Evolutionary conservation across 1,140 invertebrate genomes (phyloP), one percentile per base, ranked within the genome.

Genomic region (Eciton burchellii): DNA sequence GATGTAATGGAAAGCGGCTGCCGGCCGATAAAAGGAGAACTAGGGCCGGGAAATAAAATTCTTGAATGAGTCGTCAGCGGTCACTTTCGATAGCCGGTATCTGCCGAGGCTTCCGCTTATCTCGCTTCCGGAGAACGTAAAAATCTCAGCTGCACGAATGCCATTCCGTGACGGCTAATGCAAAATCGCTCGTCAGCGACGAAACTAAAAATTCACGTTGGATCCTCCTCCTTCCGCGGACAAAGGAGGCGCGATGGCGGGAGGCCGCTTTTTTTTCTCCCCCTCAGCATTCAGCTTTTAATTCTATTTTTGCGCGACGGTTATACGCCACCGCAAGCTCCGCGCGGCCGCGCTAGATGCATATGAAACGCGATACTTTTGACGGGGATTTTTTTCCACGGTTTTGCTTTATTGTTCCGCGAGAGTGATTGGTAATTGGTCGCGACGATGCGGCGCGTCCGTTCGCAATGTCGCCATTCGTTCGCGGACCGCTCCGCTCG

Each of bases 361-460:
- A 83, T 89, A 90, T 89, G 88, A 91, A 90, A 90, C 89, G 84
- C 76, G 88, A 90, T 88, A 91, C 89, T 90, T 91, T 88, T 83
- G 84, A 90, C 85, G 79, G 77, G 81, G 85, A 88, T 90, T 90
- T 89, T 86, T 88, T 85, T 88, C 83, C 79, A 85, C 84, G 82
- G 74, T 87, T 87, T 83, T 82, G 88, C 82, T 91, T 91, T 91
- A 91, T 90, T 90, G 89, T 90, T 86, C 82, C 82, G 76, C 82
- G 85, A 85, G 84, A 87, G 83, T 83, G 89, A 90, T 90, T 87
- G 89, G 84, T 89, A 90, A 90, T 90, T 90, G 90, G 90, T 84
- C 68, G 83, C 79, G 73, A 52, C 81, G 87, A 56, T 73, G 81
- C 77, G 60, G 73, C 63, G 74, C 62, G 63, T 83, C 49, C 56